phyloP scores from a whole-genome alignment of 2,797 vertebrate genomes.

The Cephalopachus bancanus region DNA sequence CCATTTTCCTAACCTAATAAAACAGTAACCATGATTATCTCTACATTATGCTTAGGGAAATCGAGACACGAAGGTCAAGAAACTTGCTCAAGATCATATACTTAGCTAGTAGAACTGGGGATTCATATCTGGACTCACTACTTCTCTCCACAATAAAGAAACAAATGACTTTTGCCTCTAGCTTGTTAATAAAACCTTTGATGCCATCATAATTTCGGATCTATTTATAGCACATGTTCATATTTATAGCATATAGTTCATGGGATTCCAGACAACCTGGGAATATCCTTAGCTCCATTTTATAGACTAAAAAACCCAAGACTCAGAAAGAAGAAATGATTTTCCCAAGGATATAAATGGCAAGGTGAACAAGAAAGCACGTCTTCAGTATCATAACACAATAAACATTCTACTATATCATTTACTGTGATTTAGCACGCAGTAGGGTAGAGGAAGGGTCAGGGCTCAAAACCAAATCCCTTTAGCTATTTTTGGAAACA shows the following conservation, averaged over 20 bases:
- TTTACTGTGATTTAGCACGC: background rate
- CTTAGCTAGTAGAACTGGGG: background rate
- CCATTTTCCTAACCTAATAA: background rate
- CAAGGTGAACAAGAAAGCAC: background rate
- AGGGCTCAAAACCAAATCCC: background rate
- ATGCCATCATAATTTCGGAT: background rate
- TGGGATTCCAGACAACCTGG: background rate
- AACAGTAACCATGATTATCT: background rate
- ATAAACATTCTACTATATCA: background rate
- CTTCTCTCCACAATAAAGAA: background rate
- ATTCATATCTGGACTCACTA: background rate
- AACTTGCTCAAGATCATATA: background rate
- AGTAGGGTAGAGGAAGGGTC: background rate
- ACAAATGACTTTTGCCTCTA: conserved; percentile 49
- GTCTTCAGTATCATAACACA: background rate
- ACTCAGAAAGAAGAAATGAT: conserved; percentile 14
- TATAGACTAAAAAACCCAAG: background rate
- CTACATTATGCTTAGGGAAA: background rate
- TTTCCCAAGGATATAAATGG: background rate
- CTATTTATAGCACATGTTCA: background rate
- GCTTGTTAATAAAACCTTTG: conserved; percentile 13
- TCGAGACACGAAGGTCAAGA: conserved; percentile 17
- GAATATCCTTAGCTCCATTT: background rate
- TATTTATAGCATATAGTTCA: conserved; percentile 28
- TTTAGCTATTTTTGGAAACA: background rate